Evolutionary conservation across 2,797 vertebrate species (phyloP).

Genomic region (Hypotaenidia philippensis): DNA sequence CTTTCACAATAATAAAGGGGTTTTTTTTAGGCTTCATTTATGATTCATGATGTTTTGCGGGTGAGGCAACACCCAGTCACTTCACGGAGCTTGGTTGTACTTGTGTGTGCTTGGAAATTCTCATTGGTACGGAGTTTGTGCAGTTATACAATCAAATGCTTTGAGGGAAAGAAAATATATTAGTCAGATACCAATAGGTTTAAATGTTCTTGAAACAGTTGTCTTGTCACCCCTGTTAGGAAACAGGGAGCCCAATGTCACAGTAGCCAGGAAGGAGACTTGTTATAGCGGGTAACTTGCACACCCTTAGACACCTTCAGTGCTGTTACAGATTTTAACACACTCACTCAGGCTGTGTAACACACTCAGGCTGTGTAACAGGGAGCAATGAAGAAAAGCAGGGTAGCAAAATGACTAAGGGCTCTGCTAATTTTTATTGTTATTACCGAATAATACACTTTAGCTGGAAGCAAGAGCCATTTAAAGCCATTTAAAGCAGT

Average conservation of each 20-base stretch:
- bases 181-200: background rate
- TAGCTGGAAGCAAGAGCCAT: background rate
- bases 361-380: background rate
- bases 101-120: background rate
- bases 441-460: background rate
- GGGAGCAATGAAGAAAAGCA: background rate
- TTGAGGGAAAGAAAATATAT: background rate
- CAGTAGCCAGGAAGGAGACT: background rate
- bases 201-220: background rate
- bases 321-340: background rate
- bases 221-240: background rate
- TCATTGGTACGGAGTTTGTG: background rate
- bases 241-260: background rate
- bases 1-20: background rate
- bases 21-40: background rate
- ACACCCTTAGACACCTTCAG: background rate
- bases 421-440: background rate
- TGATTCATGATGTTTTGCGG: background rate
- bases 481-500: background rate
- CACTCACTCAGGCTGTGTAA: background rate
- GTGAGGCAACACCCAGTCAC: background rate
- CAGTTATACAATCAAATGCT: background rate
- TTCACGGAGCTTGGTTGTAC: background rate
- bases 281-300: background rate
- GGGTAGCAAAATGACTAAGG: background rate